These are phyloP conservation scores for Oryctes rhinoceros DNA, from an alignment of 1,140 invertebrate genomes.

Conservation along the genomic window DNA sequence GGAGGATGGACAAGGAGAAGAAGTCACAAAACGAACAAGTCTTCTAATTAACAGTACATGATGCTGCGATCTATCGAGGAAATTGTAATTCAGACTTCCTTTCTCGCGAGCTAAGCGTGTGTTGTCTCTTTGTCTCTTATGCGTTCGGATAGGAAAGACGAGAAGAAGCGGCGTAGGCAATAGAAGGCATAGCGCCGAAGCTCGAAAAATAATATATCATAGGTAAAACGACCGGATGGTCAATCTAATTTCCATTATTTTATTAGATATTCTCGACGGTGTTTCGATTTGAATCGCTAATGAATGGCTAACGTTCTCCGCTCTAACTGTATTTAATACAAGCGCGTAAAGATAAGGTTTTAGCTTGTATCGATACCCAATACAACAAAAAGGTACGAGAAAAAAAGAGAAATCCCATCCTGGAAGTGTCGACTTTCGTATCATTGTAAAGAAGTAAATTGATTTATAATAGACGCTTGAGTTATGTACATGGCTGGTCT, in stretches of 20 bases:
- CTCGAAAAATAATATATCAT: conserved; percentile 24
- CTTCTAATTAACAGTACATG: conserved; percentile 27
- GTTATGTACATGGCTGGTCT: background rate
- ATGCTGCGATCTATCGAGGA: conserved; percentile 33
- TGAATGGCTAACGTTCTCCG: conserved; percentile 12
- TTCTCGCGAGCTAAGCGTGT: background rate
- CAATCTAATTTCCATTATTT: conserved; percentile 35
- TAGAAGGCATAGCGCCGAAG: background rate
- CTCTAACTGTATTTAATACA: conserved; percentile 26
- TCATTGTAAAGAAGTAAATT: conserved; percentile 20
- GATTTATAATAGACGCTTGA: conserved; percentile 8
- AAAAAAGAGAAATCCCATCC: conserved; percentile 1
- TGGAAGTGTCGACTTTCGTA: conserved; percentile 14
- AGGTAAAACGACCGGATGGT: conserved; percentile 35
- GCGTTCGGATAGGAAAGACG: too few species aligned
- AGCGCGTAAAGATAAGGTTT: background rate
- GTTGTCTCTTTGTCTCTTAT: too few species aligned
- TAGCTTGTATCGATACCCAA: background rate
- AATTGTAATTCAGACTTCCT: conserved; percentile 36
- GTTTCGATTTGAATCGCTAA: conserved; percentile 32
- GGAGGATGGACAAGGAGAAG: background rate
- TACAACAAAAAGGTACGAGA: background rate
- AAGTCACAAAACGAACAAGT: conserved; percentile 16
- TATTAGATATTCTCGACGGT: conserved; percentile 17
- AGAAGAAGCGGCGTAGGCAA: background rate